Evolutionary conservation across 1,140 invertebrate species (phyloP), one percentile per base, ranked within the genome.

Genomic region (Mamestra configurata): DNA sequence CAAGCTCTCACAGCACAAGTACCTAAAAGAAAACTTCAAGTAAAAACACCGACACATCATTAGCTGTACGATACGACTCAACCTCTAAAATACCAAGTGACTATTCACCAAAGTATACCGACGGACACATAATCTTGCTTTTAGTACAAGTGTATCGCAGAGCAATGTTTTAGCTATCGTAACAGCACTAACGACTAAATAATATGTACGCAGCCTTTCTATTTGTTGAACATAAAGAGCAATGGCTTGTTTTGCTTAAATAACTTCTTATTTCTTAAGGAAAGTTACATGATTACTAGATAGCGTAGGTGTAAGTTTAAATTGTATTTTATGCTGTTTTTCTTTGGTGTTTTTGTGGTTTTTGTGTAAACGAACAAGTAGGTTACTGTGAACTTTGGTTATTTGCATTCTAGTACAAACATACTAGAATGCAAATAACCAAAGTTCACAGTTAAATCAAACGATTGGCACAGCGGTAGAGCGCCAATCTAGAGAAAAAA

Each of bases 121-220:
- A 73, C 51, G 37, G 53, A 73, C 43, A 79, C 57, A 79, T 79
- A 79, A 83, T 83, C 77, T 83, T 82, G 78, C 82, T 79, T 82
- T 85, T 80, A 82, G 78, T 83, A 78, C 55, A 35, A 40, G 4
- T 31, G 8, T 57, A 68, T 79, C 71, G 68, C 79, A 49, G 77
- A 61, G 71, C 78, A 49, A 81, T 76, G 84, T 82, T 80, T 81
- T 81, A 79, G 71, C 49, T 71, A n/a, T n/a, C 43, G 13, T 78
- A 43, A 79, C 68, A 72, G 66, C 79, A 71, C 66, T 73, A 73
- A 73, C 53, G 66, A 81, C 51, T 76, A 76, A 64, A 64, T 64
- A 76, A 76, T 61, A 76, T 31, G 57, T 31, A 76, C 71, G 8
- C 22, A 40, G 53, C 51, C 31, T 57, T 73, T 73, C 71, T 73